Evolutionary conservation across 2,888 invertebrate genomes (phyloP).

Genomic region (Aplocera efformata): DNA sequence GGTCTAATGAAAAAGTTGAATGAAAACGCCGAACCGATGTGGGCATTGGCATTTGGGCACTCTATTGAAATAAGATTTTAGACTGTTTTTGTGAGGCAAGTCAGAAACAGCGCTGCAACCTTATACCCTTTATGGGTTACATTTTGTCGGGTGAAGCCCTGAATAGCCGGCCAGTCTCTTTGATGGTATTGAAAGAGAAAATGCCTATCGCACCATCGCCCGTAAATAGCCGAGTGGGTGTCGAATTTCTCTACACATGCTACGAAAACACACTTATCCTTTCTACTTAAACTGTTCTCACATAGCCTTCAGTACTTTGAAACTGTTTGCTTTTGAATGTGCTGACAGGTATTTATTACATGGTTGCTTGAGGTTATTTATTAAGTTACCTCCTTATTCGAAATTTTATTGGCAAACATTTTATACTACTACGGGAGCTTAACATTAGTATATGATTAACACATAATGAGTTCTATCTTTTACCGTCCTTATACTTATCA

Average conservation of each 20-base stretch:
- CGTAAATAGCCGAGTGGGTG: conserved; percentile 73
- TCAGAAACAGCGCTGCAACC: conserved; percentile 57
- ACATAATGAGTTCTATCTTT: too few species aligned
- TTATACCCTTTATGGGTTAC: conserved; percentile 65
- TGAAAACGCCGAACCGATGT: conserved; percentile 31
- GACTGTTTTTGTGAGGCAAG: conserved; percentile 48
- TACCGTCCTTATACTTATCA: too few species aligned
- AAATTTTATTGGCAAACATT: too few species aligned
- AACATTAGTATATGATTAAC: too few species aligned
- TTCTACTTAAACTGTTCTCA: conserved; percentile 73
- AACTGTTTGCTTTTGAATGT: conserved; percentile 56
- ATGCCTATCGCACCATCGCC: conserved; percentile 75
- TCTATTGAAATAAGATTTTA: conserved; percentile 47
- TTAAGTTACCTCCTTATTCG: neutral
- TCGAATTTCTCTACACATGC: conserved; percentile 71
- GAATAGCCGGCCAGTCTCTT: conserved; percentile 74
- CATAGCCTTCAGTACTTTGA: conserved; percentile 60
- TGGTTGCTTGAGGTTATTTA: conserved; percentile 5
- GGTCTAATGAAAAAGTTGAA: conserved; percentile 48
- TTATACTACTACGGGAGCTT: too few species aligned
- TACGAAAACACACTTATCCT: conserved; percentile 75
- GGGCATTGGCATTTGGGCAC: conserved; percentile 27
- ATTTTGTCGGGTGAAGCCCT: conserved; percentile 60
- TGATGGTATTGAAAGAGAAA: conserved; percentile 76
- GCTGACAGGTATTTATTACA: conserved; percentile 43